Percentiles rank a stretch among this genome's conserved stretches.
Evolutionary conservation across 35 echinoderm and acorn worm species (phyloP).

Genomic region (Ophiothrix spiculata): DNA sequence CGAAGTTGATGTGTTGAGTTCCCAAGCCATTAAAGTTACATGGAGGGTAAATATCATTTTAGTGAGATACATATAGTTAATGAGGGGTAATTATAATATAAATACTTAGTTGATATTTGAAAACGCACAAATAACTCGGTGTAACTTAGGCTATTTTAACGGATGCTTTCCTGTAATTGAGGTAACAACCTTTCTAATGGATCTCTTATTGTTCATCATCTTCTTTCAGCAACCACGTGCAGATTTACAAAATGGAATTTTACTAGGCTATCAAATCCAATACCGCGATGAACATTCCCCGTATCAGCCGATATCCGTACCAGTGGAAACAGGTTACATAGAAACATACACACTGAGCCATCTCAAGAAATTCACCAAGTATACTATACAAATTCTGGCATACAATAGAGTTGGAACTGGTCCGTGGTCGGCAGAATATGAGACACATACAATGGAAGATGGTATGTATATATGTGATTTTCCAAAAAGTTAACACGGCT

Average conservation of each 20-base stretch:
- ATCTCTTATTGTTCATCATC: not conserved
- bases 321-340: slow-evolving; percentile 66
- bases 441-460: slow-evolving; percentile 74
- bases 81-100: too few relatives aligned
- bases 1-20: slow-evolving; percentile 61
- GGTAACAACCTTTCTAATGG: too few relatives aligned
- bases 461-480: too few relatives aligned
- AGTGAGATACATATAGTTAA: too few relatives aligned
- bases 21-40: slow-evolving; percentile 57
- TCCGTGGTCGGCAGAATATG: slow-evolving; percentile 66
- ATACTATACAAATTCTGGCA: slow-evolving; percentile 71
- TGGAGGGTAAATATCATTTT: slow-evolving; percentile 89
- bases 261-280: slow-evolving; percentile 79
- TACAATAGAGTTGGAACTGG: slow-evolving; percentile 76
- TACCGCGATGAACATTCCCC: slow-evolving; percentile 68
- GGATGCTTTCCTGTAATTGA: too few relatives aligned
- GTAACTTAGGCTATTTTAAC: too few relatives aligned
- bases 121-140: too few relatives aligned
- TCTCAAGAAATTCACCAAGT: slow-evolving; percentile 84
- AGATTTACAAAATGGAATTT: slow-evolving; percentile 77
- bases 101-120: too few relatives aligned
- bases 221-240: slow-evolving; percentile 80
- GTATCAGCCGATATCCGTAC: slow-evolving; percentile 57
- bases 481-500: too few relatives aligned
- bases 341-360: slow-evolving; percentile 68